phyloP scores from a whole-genome alignment of 1,140 invertebrate species.

The Megalonaias nervosa region DNA sequence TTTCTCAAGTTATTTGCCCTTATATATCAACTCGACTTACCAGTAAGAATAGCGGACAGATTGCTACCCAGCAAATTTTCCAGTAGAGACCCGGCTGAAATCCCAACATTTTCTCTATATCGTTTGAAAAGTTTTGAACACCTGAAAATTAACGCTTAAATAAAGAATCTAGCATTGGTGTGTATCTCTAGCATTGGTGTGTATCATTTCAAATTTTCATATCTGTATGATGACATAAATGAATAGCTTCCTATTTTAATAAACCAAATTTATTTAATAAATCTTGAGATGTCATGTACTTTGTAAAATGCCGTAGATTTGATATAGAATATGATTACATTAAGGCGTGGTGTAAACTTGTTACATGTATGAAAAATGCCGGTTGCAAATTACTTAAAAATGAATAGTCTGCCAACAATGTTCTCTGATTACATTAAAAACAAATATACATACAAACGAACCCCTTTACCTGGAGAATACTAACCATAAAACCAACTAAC shows the following conservation, averaged over 20 bases:
- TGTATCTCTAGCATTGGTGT: not conserved
- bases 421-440: not conserved
- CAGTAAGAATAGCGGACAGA: conserved; percentile 81
- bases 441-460: not conserved
- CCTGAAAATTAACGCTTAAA: conserved; percentile 47
- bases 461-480: not conserved
- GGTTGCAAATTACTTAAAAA: not conserved
- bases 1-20: no score
- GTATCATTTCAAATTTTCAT: not conserved
- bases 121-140: conserved; percentile 71
- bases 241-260: no score
- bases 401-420: not conserved
- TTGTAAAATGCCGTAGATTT: no score
- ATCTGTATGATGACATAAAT: no score
- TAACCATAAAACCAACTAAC: conserved; percentile 94
- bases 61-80: conserved; percentile 83
- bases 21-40: conserved; percentile 74
- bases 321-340: no score
- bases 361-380: not conserved
- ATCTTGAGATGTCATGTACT: no score
- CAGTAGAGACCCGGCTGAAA: conserved; percentile 80
- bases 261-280: no score
- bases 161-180: not conserved
- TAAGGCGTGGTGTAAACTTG: no score
- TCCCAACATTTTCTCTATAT: conserved; percentile 85